Evolutionary conservation across 2,113 vertebrate genomes (phyloP).

Genomic region (Neofelis nebulosa): DNA sequence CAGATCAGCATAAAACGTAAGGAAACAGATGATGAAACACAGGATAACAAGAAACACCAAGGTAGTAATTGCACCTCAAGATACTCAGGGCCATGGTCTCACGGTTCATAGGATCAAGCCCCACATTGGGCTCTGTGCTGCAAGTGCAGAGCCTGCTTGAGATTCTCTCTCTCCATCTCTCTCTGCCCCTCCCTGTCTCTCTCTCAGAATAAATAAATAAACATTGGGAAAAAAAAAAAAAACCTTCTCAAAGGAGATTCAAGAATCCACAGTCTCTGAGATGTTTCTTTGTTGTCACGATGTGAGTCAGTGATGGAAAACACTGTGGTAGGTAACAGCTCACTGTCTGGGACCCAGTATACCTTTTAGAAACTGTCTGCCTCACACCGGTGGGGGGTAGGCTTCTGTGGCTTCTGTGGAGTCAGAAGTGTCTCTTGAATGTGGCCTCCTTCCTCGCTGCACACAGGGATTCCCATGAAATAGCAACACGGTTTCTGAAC

Average conservation of each 20-base stretch:
- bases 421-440: fast-evolving
- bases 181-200: no score
- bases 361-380: neutral
- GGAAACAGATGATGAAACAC: neutral
- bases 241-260: neutral
- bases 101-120: no score
- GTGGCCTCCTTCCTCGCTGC: neutral
- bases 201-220: no score
- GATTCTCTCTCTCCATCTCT: no score
- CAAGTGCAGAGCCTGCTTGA: no score
- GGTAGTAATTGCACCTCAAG: neutral
- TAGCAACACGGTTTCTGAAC: neutral
- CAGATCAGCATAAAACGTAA: neutral
- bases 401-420: neutral
- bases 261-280: neutral
- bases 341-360: neutral
- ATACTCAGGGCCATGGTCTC: no score
- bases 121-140: no score
- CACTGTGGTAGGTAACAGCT: neutral
- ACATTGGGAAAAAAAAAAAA: no score
- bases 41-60: neutral
- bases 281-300: neutral
- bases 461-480: fast-evolving
- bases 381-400: fast-evolving
- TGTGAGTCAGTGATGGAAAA: neutral